Evolutionary conservation across 2,113 vertebrate species (phyloP), one percentile per base, ranked within the genome.

Genomic region (Myotis lucifugus): DNA sequence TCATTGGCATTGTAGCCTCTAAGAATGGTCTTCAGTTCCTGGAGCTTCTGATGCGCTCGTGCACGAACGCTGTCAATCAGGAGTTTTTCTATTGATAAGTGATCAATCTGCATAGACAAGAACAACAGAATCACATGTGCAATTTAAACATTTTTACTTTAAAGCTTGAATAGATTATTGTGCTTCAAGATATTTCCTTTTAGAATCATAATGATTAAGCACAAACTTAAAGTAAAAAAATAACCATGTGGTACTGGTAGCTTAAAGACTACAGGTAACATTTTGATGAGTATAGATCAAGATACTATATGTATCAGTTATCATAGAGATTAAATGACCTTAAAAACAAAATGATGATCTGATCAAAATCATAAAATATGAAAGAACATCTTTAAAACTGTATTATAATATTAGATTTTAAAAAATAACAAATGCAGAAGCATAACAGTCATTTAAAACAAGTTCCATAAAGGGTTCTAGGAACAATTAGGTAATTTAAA

Each of bases 11-110:
- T 99, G 98, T 98, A 99, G 97, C 97, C 98, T 98, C 99, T 99
- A 67, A 99, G 98, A 98, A 99, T 99, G 97, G 99, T 98, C 98
- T 99, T 99, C 78, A 99, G 98, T 97, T 99, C 99, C 98, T 99
- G 99, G 64, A 99, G 99, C 97, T 99, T 99, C 98, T 99, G 99
- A 99, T 99, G 98, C 82, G 99, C 99, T 95, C 99, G 99, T 64
- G 99, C 99, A 96, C 99, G 99, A 37, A 99, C 99, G 56, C 99
- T 99, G 98, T 99, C 99, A 89, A 99, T 99, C 97, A 99, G 97
- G 94, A 99, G 99, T 97, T 99, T 99, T 98, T 99, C 99, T 98
- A 99, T 99, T 54, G 99, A 99, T 73, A 99, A 98, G 97, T 99
- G 99, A 95, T 99, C 99, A 95, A 99, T 99, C 99, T 99, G 97